Evolutionary conservation across 1,140 invertebrate genomes (phyloP), one percentile per base, ranked within the genome.

Genomic region (Cydia pomonella): DNA sequence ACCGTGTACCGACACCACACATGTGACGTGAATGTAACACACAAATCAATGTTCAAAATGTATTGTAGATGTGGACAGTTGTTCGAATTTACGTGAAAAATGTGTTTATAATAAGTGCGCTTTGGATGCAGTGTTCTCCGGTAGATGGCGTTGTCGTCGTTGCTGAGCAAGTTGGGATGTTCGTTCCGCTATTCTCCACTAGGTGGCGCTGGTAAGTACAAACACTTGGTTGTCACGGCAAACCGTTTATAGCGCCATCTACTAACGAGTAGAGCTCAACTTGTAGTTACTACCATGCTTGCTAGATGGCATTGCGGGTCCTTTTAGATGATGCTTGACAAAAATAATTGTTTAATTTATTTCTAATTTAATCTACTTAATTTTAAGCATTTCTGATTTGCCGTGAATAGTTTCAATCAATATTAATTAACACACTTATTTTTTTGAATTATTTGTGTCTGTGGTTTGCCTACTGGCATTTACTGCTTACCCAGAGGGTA

Each of bases 81-180:
- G 72, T 69, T 69, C 64, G 64, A 33, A 66, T 33, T 33, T 33
- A 77, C 53, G 53, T 59, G 53, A 77, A 79, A 73, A 79, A 75
- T 75, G 87, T 87, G 82, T 79, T 82, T 82, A 83, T 53, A 77
- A 83, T 84, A 83, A 83, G 87, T 89, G 90, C 83, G 79, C 81
- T 84, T 90, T 92, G 90, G 90, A 92, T 92, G 90, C 90, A 92
- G 90, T 92, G 90, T 78, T 89, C 66, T 75, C 78, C 80, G 73
- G 82, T 83, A 92, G 89, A 87, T 91, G 87, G 87, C 86, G 86
- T 82, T 87, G 83, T 82, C 87, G 75, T 83, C 82, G 79, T 88
- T 86, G 85, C 82, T 88, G 75, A 73, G 64, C 79, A 85, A 84
- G 83, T 59, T 85, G 84, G 78, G 73, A 75, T 77, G 59, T 62